Percentiles rank a stretch among this genome's conserved stretches.
These are phyloP conservation scores for Brachionus sp. DNA, from an alignment of 1,140 invertebrate species.

Conservation along the genomic window DNA sequence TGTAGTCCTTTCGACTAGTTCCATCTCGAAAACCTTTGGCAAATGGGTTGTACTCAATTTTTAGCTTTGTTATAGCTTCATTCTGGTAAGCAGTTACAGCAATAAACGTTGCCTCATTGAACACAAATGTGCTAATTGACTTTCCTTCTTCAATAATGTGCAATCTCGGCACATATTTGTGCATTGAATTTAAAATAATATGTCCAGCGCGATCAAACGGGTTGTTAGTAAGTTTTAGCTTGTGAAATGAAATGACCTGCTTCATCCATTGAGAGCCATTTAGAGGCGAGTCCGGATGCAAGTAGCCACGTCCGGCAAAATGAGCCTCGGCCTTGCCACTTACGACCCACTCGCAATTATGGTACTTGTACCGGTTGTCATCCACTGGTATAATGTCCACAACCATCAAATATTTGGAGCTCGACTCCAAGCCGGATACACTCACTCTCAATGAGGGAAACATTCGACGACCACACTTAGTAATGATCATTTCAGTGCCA, in stretches of 20 bases:
- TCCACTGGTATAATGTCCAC: constrained; percentile 44
- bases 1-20: constrained; percentile 10
- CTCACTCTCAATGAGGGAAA: constrained; percentile 35
- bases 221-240: constrained; percentile 45
- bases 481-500: constrained; percentile 46
- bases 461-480: constrained; percentile 33
- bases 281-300: constrained; percentile 42
- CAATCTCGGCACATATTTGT: constrained; percentile 99
- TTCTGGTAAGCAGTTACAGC: constrained; percentile 65
- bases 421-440: constrained; percentile 1
- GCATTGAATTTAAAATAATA: constrained; percentile 98
- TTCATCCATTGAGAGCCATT: constrained; percentile 44
- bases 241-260: constrained; percentile 42
- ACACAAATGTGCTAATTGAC: constrained; percentile 93
- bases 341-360: constrained; percentile 36
- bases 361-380: constrained; percentile 46
- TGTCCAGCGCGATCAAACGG: constrained; percentile 32
- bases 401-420: constrained; percentile 25
- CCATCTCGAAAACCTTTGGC: constrained; percentile 47
- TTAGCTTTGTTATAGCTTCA: constrained; percentile 51
- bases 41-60: constrained; percentile 47
- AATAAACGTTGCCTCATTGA: constrained; percentile 97
- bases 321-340: constrained; percentile 45
- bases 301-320: constrained; percentile 37
- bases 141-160: constrained; percentile 94